Conservation (phyloP, 2,797 vertebrate genomes). For the Onychomys leucogaster region DNA sequence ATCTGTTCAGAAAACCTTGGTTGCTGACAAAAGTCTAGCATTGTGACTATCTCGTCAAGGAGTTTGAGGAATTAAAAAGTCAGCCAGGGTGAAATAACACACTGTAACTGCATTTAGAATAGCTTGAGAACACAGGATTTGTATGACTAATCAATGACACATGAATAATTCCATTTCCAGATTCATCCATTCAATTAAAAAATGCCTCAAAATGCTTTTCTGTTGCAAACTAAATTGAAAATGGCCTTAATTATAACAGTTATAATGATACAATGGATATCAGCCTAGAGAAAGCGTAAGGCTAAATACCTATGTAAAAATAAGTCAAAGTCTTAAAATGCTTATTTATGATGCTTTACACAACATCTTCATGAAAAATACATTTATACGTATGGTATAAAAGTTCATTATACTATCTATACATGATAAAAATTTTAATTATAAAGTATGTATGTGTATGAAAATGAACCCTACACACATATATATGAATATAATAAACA, state of each 20-base stretch:
- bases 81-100: neutral
- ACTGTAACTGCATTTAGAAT: neutral
- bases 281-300: neutral
- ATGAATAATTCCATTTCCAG: neutral
- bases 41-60: neutral
- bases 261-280: slow-evolving; percentile 22
- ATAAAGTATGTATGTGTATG: neutral
- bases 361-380: neutral
- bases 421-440: neutral
- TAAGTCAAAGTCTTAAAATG: neutral
- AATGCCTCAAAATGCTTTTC: neutral
- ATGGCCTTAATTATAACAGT: neutral
- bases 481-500: neutral
- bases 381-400: neutral
- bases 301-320: neutral
- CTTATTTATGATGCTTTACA: neutral
- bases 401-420: neutral
- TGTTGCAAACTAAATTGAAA: slow-evolving; percentile 5
- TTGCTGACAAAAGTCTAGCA: neutral
- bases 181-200: neutral
- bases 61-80: slow-evolving; percentile 25
- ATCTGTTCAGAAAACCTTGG: neutral
- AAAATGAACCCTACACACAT: neutral
- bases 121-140: neutral
- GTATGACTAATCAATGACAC: neutral